Evolutionary conservation across 2,888 invertebrate species (phyloP).

Genomic region (Cheilosia vernalis): DNA sequence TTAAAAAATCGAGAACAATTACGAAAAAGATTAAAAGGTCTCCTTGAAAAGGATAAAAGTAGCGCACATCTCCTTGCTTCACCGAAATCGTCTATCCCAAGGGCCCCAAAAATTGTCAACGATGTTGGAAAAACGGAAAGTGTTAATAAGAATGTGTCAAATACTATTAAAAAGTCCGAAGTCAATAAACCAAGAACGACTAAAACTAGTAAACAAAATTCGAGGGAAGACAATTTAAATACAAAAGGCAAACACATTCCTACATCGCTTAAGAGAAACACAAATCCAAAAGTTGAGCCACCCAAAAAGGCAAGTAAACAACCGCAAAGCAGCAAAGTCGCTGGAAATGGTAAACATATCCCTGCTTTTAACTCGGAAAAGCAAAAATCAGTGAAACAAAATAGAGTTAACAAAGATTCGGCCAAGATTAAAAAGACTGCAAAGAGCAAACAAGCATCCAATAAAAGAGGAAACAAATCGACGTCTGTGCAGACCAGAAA

Average conservation of each 20-base stretch:
- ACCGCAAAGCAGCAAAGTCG: background rate
- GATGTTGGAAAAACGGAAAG: background rate
- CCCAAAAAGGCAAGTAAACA: background rate
- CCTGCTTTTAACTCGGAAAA: background rate
- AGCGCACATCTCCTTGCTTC: background rate
- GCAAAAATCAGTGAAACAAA: background rate
- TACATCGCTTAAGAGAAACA: background rate
- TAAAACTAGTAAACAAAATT: background rate
- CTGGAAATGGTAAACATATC: background rate
- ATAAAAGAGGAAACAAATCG: background rate
- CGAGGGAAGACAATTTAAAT: background rate
- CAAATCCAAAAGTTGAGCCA: background rate
- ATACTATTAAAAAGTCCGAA: background rate
- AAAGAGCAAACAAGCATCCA: background rate
- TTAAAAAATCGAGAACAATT: slow-evolving; percentile 44
- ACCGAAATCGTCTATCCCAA: background rate
- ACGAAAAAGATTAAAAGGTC: slow-evolving; percentile 38
- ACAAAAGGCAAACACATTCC: background rate
- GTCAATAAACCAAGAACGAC: background rate
- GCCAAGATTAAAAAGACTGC: background rate
- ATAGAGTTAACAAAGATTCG: background rate
- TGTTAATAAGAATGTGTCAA: background rate
- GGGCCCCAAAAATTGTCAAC: background rate
- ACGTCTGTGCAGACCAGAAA: background rate
- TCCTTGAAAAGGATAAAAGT: slow-evolving; percentile 40